Conservation (phyloP, 92 coral and sea anemone genomes). For the Phymanthus crucifer region DNA sequence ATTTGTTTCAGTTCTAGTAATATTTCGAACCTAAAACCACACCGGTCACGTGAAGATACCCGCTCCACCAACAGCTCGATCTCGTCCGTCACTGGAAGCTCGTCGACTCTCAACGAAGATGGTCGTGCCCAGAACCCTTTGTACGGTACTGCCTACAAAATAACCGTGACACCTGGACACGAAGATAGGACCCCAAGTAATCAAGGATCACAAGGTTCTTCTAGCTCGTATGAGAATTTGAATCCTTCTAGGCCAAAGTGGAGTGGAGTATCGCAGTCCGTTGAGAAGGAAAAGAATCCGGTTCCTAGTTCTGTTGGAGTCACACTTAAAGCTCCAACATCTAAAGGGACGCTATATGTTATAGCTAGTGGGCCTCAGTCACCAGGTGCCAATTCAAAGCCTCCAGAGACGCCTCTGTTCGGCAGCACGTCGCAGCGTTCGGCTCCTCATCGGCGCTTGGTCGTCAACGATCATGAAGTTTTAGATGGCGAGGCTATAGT, state of each 20-base stretch:
- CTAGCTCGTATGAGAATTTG: conserved; percentile 28
- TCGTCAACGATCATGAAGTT: conserved; percentile 53
- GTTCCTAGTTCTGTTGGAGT: conserved; percentile 58
- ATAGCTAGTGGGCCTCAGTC: conserved; percentile 83
- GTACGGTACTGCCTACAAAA: conserved; percentile 87
- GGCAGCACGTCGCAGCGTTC: conserved; percentile 84
- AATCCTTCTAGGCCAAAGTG: conserved; percentile 58
- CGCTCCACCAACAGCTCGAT: conserved; percentile 53
- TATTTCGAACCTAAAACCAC: neutral
- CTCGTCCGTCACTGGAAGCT: conserved; percentile 81
- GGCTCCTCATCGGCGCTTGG: conserved; percentile 61
- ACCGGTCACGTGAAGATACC: conserved; percentile 4
- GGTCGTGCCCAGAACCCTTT: conserved; percentile 49
- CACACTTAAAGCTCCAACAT: conserved; percentile 64
- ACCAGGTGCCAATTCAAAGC: conserved; percentile 54
- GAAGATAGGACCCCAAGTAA: conserved; percentile 25
- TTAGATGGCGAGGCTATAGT: conserved; percentile 46
- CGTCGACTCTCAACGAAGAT: conserved; percentile 73
- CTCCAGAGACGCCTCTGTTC: conserved; percentile 74
- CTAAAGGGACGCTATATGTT: conserved; percentile 75
- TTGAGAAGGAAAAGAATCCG: conserved; percentile 20
- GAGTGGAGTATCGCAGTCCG: conserved; percentile 58
- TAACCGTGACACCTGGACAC: conserved; percentile 63
- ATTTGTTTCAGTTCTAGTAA: neutral
- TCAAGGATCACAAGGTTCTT: conserved; percentile 41